Evolutionary conservation across 2,888 invertebrate genomes (phyloP).

Genomic region (Drosophila greeni): DNA sequence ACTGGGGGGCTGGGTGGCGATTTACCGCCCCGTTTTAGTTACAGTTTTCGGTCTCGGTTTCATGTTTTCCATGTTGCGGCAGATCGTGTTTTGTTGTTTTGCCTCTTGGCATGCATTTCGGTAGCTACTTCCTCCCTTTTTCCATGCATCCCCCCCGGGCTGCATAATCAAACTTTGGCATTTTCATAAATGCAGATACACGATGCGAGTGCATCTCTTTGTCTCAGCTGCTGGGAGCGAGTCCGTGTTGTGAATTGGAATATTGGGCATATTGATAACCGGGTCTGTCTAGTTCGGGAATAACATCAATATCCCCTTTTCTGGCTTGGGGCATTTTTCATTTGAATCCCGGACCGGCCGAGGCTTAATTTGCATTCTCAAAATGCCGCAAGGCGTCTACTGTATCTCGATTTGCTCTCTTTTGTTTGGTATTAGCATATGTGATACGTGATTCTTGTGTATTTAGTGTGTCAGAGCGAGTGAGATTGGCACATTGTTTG

Average conservation of each 20-base stretch:
- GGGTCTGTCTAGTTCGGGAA: slow-evolving; percentile 16
- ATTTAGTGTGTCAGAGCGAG: slow-evolving; percentile 12
- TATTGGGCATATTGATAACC: slow-evolving; percentile 39
- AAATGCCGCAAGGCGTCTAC: slow-evolving; percentile 46
- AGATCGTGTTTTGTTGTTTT: slow-evolving; percentile 31
- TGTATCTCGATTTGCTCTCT: slow-evolving; percentile 1
- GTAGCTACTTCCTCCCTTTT: slow-evolving; percentile 44
- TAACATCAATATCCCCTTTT: slow-evolving; percentile 33
- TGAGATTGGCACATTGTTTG: slow-evolving; percentile 40
- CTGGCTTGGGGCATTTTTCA: slow-evolving; percentile 42
- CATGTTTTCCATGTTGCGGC: slow-evolving; percentile 71
- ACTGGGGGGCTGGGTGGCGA: slow-evolving; percentile 29
- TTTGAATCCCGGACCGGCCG: slow-evolving; percentile 29
- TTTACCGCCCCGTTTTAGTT: slow-evolving; percentile 61
- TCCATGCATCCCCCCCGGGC: slow-evolving; percentile 7
- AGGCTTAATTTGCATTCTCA: slow-evolving; percentile 58
- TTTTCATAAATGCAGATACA: slow-evolving; percentile 64
- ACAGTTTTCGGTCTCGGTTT: slow-evolving; percentile 71
- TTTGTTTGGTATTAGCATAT: slow-evolving; percentile 38
- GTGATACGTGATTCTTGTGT: slow-evolving; percentile 23
- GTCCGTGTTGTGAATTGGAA: slow-evolving; percentile 24
- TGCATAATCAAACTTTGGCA: slow-evolving; percentile 64
- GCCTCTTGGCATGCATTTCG: slow-evolving; percentile 63
- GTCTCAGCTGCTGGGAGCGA: slow-evolving; percentile 18
- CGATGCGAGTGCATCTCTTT: slow-evolving; percentile 35